Evolutionary conservation across 1,140 invertebrate species (phyloP).

Genomic region (Drosophila saltans): DNA sequence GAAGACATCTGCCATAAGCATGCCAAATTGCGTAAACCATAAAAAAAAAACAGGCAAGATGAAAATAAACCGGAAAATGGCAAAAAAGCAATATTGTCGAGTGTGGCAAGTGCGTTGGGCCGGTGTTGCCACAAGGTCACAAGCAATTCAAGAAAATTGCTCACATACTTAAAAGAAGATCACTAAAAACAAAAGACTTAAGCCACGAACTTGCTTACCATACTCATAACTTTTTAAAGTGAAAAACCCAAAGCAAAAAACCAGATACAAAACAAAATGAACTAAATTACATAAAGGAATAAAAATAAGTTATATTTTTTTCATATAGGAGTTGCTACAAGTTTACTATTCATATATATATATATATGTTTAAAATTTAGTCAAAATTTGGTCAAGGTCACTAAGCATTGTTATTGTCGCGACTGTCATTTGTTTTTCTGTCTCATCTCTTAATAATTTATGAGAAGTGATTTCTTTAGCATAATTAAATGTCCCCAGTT

Average conservation of each 20-base stretch:
- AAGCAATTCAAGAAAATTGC: conserved; percentile 45
- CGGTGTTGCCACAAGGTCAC: conserved; percentile 47
- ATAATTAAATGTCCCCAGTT: conserved; percentile 23
- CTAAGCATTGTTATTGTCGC: conserved; percentile 18
- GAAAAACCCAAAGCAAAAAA: background rate
- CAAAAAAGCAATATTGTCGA: conserved; percentile 12
- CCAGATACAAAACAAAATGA: conserved; percentile 6
- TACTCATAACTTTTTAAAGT: conserved; percentile 21
- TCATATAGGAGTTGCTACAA: background rate
- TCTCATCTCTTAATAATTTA: conserved; percentile 51
- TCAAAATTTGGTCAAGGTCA: conserved; percentile 38
- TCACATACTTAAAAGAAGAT: conserved; percentile 21
- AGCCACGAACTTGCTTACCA: conserved; percentile 52
- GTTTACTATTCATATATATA: background rate
- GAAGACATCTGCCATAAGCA: conserved; percentile 26
- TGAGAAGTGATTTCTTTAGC: conserved; percentile 40
- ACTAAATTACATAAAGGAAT: conserved; percentile 21
- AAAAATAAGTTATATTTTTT: conserved; percentile 8
- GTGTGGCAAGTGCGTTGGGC: conserved; percentile 32
- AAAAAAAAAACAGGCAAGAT: background rate
- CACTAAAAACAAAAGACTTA: conserved; percentile 57
- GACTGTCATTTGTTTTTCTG: conserved; percentile 28
- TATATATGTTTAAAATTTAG: conserved; percentile 22
- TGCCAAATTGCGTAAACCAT: conserved; percentile 47
- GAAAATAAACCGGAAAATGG: conserved; percentile 30